Evolutionary conservation across 1,140 invertebrate species (phyloP), one percentile per base, ranked within the genome.

Genomic region (Drosophila melanica): DNA sequence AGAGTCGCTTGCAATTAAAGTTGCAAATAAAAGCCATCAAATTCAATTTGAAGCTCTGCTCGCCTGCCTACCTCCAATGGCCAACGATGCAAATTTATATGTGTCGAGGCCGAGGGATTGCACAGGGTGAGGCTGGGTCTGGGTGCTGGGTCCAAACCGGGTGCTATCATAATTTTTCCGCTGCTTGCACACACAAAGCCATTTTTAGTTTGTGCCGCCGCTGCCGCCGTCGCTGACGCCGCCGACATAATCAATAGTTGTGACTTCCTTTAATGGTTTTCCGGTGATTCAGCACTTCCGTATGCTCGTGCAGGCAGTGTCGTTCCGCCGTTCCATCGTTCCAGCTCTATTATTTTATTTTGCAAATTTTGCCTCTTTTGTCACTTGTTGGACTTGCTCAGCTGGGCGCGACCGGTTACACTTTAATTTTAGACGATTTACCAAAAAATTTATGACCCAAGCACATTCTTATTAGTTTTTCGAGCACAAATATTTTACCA

Each of bases 181-280:
- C 75, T 77, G 58, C 74, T 74, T 74, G 77, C 74, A 79, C 75
- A 79, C 64, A 76, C 76, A 76, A 76, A 76, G 76, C 73, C 57
- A 79, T 74, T 77, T 77, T 77, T 79, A 73, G 62, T 73, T 79
- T 64, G 37, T 53, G 41, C 39, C 35, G 50, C 12, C 33, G 54
- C 18, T 55, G 72, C 37, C 55, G 60, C 11, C 27, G 37, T 20
- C 11, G 23, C 14, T 18, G 35, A 47, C 44, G 41, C 47, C 68
- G 60, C 63, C 75, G 64, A 72, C 80, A 81, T 84, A 84, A 84
- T 84, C 80, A 84, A 81, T 84, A 84, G 80, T 84, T 84, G 75
- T 84, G 80, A 81, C 75, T 84, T 80, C 75, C 80, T 77, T 84
- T 84, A 84, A 84, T 81, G 80, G 80, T 77, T 81, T 84, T 81